phyloP scores from a whole-genome alignment of 2,888 invertebrate species.

The Venustoraphidia nigricollis region DNA sequence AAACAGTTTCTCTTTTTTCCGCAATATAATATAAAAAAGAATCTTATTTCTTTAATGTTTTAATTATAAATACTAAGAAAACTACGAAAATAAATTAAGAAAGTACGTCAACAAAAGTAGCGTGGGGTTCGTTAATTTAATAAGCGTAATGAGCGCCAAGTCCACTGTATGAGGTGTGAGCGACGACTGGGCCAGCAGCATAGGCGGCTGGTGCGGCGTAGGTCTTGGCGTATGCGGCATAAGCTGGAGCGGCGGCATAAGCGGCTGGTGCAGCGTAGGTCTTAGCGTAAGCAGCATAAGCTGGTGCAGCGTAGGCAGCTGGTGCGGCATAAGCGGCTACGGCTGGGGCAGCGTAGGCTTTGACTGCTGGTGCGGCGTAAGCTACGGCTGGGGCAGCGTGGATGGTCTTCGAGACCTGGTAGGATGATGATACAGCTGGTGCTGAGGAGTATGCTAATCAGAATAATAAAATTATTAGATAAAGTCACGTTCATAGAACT shows the following conservation, averaged over 20 bases:
- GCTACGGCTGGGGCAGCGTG: conserved; percentile 9
- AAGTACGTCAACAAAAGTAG: conserved; percentile 9
- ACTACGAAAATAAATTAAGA: conserved; percentile 4
- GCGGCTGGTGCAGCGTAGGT: too few species aligned
- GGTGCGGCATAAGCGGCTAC: conserved; percentile 12
- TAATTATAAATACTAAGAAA: too few species aligned
- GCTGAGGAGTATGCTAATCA: conserved; percentile 27
- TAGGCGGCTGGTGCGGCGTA: conserved; percentile 14
- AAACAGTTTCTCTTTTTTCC: neutral
- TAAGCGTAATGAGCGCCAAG: conserved; percentile 46
- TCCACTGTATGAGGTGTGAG: conserved; percentile 45
- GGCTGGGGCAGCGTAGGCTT: conserved; percentile 8
- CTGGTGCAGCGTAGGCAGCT: conserved; percentile 11
- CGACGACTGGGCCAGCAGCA: conserved; percentile 18
- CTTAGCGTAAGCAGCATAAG: conserved; percentile 12
- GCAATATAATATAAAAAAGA: neutral
- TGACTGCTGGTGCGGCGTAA: conserved; percentile 1
- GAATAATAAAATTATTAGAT: too few species aligned
- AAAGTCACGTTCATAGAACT: too few species aligned
- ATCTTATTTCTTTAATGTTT: neutral
- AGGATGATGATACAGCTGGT: conserved; percentile 15
- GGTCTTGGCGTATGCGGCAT: conserved; percentile 10
- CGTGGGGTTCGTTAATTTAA: conserved; percentile 24
- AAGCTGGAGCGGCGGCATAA: too few species aligned
- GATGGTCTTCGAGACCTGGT: too few species aligned